phyloP scores from a whole-genome alignment of 35 echinoderm and acorn worm genomes.

The Acanthaster planci region DNA sequence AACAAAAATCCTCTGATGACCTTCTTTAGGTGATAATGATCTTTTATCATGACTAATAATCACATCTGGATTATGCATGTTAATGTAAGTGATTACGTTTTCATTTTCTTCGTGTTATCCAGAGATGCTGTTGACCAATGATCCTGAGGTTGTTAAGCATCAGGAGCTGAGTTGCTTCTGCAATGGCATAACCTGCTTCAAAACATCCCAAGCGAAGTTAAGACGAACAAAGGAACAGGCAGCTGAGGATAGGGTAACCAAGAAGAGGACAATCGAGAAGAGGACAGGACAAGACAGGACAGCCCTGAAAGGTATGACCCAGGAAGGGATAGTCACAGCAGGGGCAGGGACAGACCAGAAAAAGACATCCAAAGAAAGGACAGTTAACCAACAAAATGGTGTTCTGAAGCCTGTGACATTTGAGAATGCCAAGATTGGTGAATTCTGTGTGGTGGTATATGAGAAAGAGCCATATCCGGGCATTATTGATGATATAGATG shows the following conservation, averaged over 20 bases:
- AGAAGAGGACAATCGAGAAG: background rate
- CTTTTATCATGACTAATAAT: background rate
- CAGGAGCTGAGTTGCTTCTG: slow-evolving; percentile 27
- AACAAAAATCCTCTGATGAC: no score
- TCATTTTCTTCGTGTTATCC: slow-evolving; percentile 4
- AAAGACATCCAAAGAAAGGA: background rate
- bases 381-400: background rate
- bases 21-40: no score
- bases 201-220: background rate
- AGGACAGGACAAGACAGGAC: background rate
- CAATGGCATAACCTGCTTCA: slow-evolving; percentile 26
- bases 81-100: no score
- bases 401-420: slow-evolving; percentile 19
- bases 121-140: slow-evolving; percentile 27
- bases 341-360: background rate
- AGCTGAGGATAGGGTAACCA: background rate
- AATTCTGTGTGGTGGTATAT: slow-evolving; percentile 34
- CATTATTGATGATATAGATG: slow-evolving; percentile 26
- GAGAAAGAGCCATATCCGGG: slow-evolving; percentile 34
- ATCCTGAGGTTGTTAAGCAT: background rate
- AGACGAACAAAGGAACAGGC: background rate
- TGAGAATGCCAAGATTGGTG: slow-evolving; percentile 23
- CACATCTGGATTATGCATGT: slow-evolving; percentile 32
- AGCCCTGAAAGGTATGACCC: background rate
- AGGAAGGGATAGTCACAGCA: background rate